A percentile compares a stretch with the other conserved stretches of the same genome.
These are phyloP conservation scores for Centropus bengalensis DNA, from an alignment of 2,113 vertebrate species.

Conservation along the genomic window DNA sequence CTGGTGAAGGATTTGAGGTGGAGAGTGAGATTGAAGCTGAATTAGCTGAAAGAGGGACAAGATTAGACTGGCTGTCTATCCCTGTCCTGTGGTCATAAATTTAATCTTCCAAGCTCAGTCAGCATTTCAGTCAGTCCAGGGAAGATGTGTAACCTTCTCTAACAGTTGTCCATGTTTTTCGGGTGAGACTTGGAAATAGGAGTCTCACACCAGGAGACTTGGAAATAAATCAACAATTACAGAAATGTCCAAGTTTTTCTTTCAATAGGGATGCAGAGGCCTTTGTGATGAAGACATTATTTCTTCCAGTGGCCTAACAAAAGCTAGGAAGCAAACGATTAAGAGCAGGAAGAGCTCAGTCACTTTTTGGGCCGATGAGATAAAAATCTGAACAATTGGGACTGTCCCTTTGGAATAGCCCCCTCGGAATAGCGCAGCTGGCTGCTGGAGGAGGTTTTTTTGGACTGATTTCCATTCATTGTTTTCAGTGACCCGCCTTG, in stretches of 20 bases:
- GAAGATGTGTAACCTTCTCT: background rate
- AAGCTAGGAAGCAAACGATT: slow-evolving; percentile 31
- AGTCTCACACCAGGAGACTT: background rate
- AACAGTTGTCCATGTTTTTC: background rate
- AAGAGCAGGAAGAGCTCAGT: slow-evolving; percentile 46
- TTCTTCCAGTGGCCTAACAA: slow-evolving; percentile 34
- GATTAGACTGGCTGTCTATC: background rate
- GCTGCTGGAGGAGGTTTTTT: slow-evolving; percentile 14
- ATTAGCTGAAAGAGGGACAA: background rate
- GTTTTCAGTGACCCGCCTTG: slow-evolving; percentile 36
- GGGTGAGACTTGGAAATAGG: too few species aligned
- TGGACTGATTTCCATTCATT: slow-evolving; percentile 59
- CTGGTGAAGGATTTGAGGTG: background rate
- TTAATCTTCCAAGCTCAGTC: background rate
- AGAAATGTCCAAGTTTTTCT: background rate
- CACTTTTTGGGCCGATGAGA: slow-evolving; percentile 35
- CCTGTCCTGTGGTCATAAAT: background rate
- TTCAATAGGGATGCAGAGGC: background rate
- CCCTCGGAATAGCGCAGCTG: background rate
- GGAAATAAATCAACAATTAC: background rate
- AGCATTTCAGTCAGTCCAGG: background rate
- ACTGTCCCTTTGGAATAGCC: background rate
- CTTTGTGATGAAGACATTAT: slow-evolving; percentile 26
- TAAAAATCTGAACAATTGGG: slow-evolving; percentile 40
- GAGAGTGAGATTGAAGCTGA: background rate